Conservation (phyloP, 2,113 vertebrate genomes). For the Thamnophis sirtalis region DNA sequence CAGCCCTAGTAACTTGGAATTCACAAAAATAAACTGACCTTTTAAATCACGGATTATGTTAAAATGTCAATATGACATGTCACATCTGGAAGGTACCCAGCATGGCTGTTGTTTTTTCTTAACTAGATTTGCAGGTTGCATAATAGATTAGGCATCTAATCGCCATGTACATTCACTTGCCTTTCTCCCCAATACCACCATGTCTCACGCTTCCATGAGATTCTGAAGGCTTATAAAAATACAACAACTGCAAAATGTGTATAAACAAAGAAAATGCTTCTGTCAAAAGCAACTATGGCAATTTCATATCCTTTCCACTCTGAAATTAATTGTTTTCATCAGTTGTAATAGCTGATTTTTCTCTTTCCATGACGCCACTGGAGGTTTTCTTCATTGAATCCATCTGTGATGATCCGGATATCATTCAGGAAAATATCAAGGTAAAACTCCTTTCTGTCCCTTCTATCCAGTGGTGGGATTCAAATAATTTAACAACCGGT, state of each 20-base stretch:
- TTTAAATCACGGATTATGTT: background rate
- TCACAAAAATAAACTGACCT: background rate
- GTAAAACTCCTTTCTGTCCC: slow-evolving; percentile 57
- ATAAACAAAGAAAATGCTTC: background rate
- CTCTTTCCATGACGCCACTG: background rate
- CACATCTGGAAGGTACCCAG: background rate
- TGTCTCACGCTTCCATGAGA: background rate
- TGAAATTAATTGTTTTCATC: background rate
- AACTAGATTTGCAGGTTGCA: background rate
- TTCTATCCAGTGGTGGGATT: too few relatives aligned
- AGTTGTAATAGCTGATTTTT: background rate
- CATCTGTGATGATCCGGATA: slow-evolving; percentile 81
- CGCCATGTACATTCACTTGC: background rate
- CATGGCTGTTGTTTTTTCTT: background rate
- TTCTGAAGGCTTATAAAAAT: background rate
- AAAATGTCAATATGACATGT: background rate
- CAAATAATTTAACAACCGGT: too few relatives aligned
- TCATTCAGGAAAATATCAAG: slow-evolving; percentile 85
- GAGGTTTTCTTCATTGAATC: slow-evolving; percentile 91
- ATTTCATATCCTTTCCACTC: background rate
- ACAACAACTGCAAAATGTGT: background rate
- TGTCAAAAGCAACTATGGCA: background rate
- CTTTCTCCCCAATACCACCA: background rate
- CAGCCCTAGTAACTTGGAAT: background rate
- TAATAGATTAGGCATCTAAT: background rate